A percentile compares a stretch with the other conserved stretches of the same genome.
Conservation (phyloP, 2,797 vertebrate genomes). For the Tapirus indicus region DNA sequence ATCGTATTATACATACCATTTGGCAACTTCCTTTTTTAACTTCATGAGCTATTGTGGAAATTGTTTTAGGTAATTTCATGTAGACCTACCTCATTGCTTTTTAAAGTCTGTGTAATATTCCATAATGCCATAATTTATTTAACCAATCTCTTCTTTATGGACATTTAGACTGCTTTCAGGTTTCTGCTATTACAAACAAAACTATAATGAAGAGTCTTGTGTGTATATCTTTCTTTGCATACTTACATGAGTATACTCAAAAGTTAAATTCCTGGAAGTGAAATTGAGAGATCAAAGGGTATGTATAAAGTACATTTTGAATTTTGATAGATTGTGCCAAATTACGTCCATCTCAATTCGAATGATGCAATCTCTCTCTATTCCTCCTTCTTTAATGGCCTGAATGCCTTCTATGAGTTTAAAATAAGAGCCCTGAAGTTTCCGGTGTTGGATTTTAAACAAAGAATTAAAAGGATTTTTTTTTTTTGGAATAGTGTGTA, state of each 20-base stretch:
- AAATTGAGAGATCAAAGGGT: constrained; percentile 63
- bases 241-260: constrained; percentile 64
- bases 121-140: constrained; percentile 49
- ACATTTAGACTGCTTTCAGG: constrained; percentile 55
- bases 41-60: constrained; percentile 59
- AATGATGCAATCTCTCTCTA: constrained; percentile 29
- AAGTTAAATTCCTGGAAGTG: constrained; percentile 71
- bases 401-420: constrained; percentile 49
- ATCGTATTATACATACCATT: constrained; percentile 31
- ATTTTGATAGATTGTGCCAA: constrained; percentile 43
- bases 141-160: constrained; percentile 47
- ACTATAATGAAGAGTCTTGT: not conserved
- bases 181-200: constrained; percentile 64
- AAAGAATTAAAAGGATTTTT: not conserved
- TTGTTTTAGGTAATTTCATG: constrained; percentile 66
- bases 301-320: constrained; percentile 40
- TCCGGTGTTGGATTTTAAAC: constrained; percentile 14
- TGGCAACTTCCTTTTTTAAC: constrained; percentile 59
- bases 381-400: not conserved
- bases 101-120: constrained; percentile 57
- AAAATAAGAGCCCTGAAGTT: constrained; percentile 48
- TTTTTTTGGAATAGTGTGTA: not conserved
- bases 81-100: constrained; percentile 55
- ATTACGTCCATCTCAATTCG: constrained; percentile 27
- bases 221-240: constrained; percentile 53